Conservation (phyloP, 2,113 vertebrate genomes). For the Desmodus rotundus region DNA sequence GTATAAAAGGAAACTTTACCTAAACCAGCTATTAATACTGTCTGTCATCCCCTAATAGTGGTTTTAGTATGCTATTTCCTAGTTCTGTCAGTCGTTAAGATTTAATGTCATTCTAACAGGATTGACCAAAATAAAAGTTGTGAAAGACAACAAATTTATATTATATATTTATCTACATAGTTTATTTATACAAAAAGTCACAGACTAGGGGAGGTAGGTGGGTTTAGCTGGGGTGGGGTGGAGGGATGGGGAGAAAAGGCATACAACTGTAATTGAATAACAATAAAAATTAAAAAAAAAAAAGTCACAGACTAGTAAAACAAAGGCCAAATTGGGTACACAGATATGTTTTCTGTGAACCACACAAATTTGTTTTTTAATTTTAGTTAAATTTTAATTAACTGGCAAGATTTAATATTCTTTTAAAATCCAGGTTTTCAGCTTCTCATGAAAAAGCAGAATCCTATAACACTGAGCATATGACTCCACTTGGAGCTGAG, state of each 20-base stretch:
- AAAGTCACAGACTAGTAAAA: conserved; percentile 11
- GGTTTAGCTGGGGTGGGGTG: too few relatives aligned
- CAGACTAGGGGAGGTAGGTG: too few relatives aligned
- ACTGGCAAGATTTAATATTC: neutral
- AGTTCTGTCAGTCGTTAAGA: neutral
- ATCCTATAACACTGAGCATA: neutral
- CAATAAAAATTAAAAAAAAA: too few relatives aligned
- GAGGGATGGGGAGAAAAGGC: too few relatives aligned
- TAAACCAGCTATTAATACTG: neutral
- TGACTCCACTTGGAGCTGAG: neutral
- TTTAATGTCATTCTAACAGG: neutral
- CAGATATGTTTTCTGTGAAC: neutral
- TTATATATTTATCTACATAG: neutral
- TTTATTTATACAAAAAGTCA: conserved; percentile 15
- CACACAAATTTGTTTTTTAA: neutral
- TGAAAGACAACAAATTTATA: neutral
- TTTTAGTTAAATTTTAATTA: conserved; percentile 9
- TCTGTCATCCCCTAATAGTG: neutral
- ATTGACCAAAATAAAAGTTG: neutral
- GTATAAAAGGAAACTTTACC: neutral
- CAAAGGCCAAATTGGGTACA: neutral
- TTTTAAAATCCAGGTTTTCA: neutral
- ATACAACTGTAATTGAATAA: too few relatives aligned
- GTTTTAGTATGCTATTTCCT: neutral
- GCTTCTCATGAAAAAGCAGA: neutral